Base-by-base conservation (phyloP, 1,140 invertebrate species). In the Calephelis virginiensis region DNA sequence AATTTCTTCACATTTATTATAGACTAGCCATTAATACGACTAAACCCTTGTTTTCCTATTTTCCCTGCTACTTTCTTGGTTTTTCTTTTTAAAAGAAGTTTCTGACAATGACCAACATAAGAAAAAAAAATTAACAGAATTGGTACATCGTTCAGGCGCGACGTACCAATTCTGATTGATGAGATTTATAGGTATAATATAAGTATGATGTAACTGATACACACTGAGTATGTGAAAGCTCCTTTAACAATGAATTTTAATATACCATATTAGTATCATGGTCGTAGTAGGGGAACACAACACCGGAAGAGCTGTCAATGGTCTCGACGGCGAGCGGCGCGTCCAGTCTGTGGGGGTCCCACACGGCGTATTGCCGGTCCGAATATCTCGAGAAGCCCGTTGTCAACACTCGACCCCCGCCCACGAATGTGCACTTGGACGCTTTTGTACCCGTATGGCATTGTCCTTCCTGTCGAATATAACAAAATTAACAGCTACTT, bases 261-360 rank as follows among this genome's bases (percentile, higher is more conserved):
- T 38, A 28, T 61, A 98, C 94, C 83, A 99, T 95, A 80, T 95
- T 96, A 12, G 97, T 98, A 87, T 99, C 98, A 77, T 95, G 93
- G 88, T 99, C 98, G 90, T 96, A 99, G 85, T 95, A 98, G 0
- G 98, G 98, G 88, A 98, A 97, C 4, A 99, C 93, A 64, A 99
- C 95, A 8, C 97, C 98, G 53, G 97, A 98, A 0, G 97, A 97
- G 69, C 95, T 97, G 84, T 99, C 98, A 47, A 99, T 95, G 40
- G 95, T 96, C 80, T 98, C 96, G 50, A 94, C 94, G 9, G 93
- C 92, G 12, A 98, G 87, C n/a, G 97, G 96, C 65, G 93, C 90
- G 0, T 92, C 92, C 37, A 99, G 87, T 77, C 97, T 94, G 78
- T 96, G 94, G 75, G 97, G 94, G 85, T 96, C 95, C 97, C 98